Conservation (phyloP, 2,113 vertebrate species). For the Potamarius usumacintae region DNA sequence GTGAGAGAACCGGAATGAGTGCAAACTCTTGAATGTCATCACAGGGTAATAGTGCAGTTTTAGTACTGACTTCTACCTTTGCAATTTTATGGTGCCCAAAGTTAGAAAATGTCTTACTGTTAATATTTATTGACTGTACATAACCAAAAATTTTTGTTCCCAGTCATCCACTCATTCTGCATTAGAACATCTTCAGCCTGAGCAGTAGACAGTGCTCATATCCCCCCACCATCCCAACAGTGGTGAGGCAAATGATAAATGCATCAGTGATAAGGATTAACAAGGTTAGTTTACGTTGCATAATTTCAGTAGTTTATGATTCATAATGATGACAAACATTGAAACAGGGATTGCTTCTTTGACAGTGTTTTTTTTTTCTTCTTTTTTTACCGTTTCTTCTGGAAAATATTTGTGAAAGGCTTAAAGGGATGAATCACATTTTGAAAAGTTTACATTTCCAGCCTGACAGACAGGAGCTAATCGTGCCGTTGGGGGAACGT, state of each 20-base stretch:
- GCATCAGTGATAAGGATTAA: conserved; percentile 36
- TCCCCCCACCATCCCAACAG: not conserved
- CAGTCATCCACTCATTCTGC: not conserved
- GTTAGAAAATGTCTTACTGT: not conserved
- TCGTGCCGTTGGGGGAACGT: conserved; percentile 45
- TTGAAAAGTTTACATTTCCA: conserved; percentile 55
- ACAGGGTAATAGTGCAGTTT: not conserved
- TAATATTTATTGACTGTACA: not conserved
- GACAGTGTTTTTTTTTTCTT: conserved; percentile 22
- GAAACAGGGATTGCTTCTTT: conserved; percentile 44
- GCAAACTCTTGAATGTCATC: not conserved
- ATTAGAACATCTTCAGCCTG: not conserved
- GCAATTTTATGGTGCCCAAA: not conserved
- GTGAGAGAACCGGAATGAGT: conserved; percentile 7
- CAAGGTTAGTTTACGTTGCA: conserved; percentile 10
- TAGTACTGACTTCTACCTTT: not conserved
- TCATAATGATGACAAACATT: conserved; percentile 40
- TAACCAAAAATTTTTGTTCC: not conserved
- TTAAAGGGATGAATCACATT: conserved; percentile 52
- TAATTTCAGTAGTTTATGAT: conserved; percentile 51
- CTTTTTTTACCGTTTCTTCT: conserved; percentile 35
- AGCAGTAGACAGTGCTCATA: not conserved
- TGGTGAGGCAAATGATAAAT: conserved; percentile 18
- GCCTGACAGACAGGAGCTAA: conserved; percentile 56
- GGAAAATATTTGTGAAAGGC: conserved; percentile 52